Evolutionary conservation across 2,888 invertebrate genomes (phyloP), one percentile per base, ranked within the genome.

Genomic region (Linyphia triangularis): DNA sequence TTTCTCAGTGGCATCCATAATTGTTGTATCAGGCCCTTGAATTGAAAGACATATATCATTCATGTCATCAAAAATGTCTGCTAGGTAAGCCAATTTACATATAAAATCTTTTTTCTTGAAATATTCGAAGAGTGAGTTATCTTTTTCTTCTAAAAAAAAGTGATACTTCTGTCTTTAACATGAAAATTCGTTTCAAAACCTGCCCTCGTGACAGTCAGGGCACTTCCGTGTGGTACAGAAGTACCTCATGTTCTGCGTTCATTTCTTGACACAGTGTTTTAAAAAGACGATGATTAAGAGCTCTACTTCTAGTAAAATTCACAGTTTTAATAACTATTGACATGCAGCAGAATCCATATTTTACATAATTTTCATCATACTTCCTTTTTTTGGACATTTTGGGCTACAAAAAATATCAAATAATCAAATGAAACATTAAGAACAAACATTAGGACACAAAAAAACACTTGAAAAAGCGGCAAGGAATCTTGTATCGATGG

Each of bases 51-150:
- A 63, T 63, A 82, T 82, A 82, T 72, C 63, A 72, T 82, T 82
- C 82, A 82, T 82, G 82, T 82, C 72, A 72, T 82, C 72, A 73
- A 82, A 82, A 82, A 82, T 82, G 72, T 82, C 72, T 82, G 82
- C 72, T 72, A 82, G 82, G 82, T 82, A 82, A 72, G 82, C 82
- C 72, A 82, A 82, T 82, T 82, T 82, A 82, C 72, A 82, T 82
- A 82, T 82, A 82, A 82, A 82, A 82, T 73, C 72, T 83, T 83
- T 83, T 72, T 83, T 83, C 63, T 83, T 83, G 72, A 83, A 83
- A 83, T 83, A 83, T 83, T 83, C 72, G 72, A 83, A 83, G 73
- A 83, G 82, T 72, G 82, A 72, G 82, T 83, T 83, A 83, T 72
- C 73, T 72, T 83, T 83, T 72, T 83, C 72, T 63, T 83, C 82